Percentiles rank a stretch among this genome's conserved stretches.
Conservation (phyloP, 2,797 vertebrate species). For the Enteromius argenteus region DNA sequence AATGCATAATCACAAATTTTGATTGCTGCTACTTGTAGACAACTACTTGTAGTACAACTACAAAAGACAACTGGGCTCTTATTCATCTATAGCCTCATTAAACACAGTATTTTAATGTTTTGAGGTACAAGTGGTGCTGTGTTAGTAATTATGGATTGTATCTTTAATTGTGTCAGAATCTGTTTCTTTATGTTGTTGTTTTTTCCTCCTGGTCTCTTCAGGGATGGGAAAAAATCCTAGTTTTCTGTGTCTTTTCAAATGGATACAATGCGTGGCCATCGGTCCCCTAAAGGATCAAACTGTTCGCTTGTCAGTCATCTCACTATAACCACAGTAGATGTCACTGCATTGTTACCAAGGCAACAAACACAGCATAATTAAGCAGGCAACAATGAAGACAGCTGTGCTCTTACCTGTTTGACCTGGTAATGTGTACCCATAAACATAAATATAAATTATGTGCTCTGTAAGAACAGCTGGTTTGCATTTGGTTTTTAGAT, state of each 20-base stretch:
- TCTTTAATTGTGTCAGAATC: conserved; percentile 16
- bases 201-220: background rate
- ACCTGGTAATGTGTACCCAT: background rate
- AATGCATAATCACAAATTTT: conserved; percentile 5
- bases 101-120: conserved; percentile 22
- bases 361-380: background rate
- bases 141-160: conserved; percentile 27
- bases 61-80: conserved; percentile 3
- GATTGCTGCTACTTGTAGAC: conserved; percentile 14
- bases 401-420: conserved; percentile 24
- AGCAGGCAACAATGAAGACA: conserved; percentile 8
- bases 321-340: background rate
- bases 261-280: background rate
- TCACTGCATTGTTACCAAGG: background rate
- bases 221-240: background rate
- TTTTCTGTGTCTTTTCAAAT: conserved; percentile 26
- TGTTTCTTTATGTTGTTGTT: background rate
- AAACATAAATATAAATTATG: background rate
- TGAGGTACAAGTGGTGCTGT: conserved; percentile 45
- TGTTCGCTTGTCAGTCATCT: conserved; percentile 15
- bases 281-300: conserved; percentile 4
- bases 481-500: conserved; percentile 12
- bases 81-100: conserved; percentile 8
- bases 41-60: conserved; percentile 4
- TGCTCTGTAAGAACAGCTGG: conserved; percentile 10